A percentile compares a stretch with the other conserved stretches of the same genome.
phyloP scores from a whole-genome alignment of 2,888 invertebrate genomes.

The Antitype chi region DNA sequence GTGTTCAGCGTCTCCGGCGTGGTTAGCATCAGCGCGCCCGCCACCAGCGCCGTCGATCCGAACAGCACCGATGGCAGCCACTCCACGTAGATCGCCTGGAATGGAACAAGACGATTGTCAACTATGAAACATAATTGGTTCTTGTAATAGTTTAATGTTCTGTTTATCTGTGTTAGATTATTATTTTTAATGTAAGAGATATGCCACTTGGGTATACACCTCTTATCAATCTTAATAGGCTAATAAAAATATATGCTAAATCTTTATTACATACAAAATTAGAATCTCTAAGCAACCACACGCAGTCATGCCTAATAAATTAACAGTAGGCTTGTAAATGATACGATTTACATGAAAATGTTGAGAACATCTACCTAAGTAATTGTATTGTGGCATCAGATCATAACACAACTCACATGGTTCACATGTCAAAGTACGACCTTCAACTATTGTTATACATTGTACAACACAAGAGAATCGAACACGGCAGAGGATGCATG shows the following conservation, averaged over 20 bases:
- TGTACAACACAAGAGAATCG: conserved; percentile 6
- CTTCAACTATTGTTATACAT: conserved; percentile 18
- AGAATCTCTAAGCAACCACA: background rate
- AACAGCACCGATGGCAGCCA: conserved; percentile 91
- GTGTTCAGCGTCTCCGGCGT: conserved; percentile 92
- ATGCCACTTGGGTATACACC: background rate
- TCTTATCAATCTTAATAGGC: background rate
- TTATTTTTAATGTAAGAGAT: background rate
- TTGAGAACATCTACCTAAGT: conserved; percentile 10
- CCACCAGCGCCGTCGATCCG: conserved; percentile 89
- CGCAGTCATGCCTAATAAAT: background rate
- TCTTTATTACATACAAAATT: background rate
- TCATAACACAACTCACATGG: background rate
- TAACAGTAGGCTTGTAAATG: background rate
- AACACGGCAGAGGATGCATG: background rate
- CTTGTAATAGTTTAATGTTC: background rate
- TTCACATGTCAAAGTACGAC: conserved; percentile 32
- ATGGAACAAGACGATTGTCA: conserved; percentile 8
- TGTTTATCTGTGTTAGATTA: background rate
- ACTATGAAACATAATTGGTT: background rate
- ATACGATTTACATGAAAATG: conserved; percentile 6
- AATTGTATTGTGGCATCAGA: conserved; percentile 6
- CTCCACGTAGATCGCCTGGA: conserved; percentile 87
- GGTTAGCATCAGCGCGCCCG: conserved; percentile 90
- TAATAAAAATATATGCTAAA: background rate